Evolutionary conservation across 2,797 vertebrate species (phyloP).

Genomic region (Acanthornis magna): DNA sequence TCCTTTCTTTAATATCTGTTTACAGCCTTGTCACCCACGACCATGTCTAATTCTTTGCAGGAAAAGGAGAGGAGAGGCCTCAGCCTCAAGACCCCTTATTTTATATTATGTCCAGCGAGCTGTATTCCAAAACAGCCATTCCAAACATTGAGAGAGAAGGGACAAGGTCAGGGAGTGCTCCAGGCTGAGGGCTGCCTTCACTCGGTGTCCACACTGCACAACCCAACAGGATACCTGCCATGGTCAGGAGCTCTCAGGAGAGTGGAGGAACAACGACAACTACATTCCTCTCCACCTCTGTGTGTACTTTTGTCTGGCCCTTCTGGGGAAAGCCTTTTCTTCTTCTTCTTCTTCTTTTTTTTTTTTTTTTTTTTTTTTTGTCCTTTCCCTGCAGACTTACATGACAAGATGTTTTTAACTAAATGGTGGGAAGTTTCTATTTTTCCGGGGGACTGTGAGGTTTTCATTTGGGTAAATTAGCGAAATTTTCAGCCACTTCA

Average conservation of each 20-base stretch:
- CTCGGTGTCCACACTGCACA: accelerated
- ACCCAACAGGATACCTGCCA: not conserved
- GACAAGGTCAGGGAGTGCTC: not conserved
- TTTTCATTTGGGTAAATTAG: not conserved
- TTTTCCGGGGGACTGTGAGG: not conserved
- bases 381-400: not conserved
- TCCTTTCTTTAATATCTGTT: not conserved
- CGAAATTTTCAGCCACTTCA: not conserved
- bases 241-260: not conserved
- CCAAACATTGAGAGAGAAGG: not conserved
- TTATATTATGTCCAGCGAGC: not conserved
- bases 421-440: not conserved
- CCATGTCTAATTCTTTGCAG: not conserved
- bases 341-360: too few species aligned
- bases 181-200: not conserved
- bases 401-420: not conserved
- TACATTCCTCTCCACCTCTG: not conserved
- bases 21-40: not conserved
- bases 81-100: not conserved
- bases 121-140: not conserved
- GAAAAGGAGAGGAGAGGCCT: not conserved
- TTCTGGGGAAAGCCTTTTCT: not conserved
- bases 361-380: too few species aligned
- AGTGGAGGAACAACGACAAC: not conserved
- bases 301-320: not conserved